A percentile compares a stretch with the other conserved stretches of the same genome.
These are phyloP conservation scores for Callipepla squamata DNA, from an alignment of 2,113 vertebrate species.

Conservation along the genomic window DNA sequence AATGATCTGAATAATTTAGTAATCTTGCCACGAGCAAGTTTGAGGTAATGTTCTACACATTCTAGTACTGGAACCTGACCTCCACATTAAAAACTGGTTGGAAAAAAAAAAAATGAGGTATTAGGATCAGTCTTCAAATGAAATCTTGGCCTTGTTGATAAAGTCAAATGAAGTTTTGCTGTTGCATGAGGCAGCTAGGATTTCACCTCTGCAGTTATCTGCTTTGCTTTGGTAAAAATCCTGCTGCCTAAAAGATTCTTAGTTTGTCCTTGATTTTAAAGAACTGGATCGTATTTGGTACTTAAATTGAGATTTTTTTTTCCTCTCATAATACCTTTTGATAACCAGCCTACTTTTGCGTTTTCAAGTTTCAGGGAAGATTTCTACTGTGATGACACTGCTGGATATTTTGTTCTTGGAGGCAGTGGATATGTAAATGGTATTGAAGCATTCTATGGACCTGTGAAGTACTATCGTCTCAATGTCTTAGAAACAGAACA, in stretches of 20 bases:
- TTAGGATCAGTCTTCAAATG: not conserved
- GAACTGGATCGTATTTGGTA: not conserved
- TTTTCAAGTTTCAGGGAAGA: constrained; percentile 82
- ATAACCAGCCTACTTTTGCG: not conserved
- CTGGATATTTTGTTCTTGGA: constrained; percentile 90
- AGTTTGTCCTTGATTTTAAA: not conserved
- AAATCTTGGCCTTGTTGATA: not conserved
- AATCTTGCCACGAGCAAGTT: not conserved
- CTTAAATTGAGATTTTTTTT: not conserved
- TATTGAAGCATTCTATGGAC: constrained; percentile 87
- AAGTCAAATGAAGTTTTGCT: not conserved
- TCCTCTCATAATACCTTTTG: not conserved
- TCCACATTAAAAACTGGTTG: not conserved
- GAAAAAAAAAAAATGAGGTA: not conserved
- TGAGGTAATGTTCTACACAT: not conserved
- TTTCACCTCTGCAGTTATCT: not conserved
- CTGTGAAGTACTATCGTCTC: constrained; percentile 88
- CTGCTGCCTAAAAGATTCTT: not conserved
- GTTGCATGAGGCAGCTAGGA: not conserved
- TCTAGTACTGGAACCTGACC: not conserved
- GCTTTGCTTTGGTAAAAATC: not conserved
- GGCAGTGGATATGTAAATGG: constrained; percentile 83
- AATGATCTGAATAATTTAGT: not conserved
- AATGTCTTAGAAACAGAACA: constrained; percentile 71
- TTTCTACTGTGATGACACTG: constrained; percentile 87